These are phyloP conservation scores for Acleris emargana DNA, from an alignment of 2,888 invertebrate genomes.

Conservation along the genomic window DNA sequence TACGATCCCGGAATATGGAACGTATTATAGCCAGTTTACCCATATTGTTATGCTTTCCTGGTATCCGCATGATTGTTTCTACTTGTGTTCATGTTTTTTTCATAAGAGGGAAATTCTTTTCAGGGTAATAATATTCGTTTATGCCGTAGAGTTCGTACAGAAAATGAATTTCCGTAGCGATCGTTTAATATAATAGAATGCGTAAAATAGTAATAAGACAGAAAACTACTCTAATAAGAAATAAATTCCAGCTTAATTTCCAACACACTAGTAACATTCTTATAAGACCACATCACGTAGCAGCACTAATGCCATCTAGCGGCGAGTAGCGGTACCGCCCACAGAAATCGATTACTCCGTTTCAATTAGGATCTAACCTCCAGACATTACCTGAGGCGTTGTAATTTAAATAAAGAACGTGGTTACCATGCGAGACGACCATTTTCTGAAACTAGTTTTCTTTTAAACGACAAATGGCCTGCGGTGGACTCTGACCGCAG, in stretches of 20 bases:
- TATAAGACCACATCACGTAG: not conserved
- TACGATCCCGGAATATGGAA: constrained; percentile 73
- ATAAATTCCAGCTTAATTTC: not conserved
- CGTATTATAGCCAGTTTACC: constrained; percentile 56
- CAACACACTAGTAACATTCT: not conserved
- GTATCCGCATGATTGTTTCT: constrained; percentile 54
- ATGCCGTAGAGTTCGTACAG: no score
- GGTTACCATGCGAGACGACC: constrained; percentile 38
- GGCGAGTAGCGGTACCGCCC: constrained; percentile 61
- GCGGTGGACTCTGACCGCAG: constrained; percentile 51
- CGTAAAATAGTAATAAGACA: no score
- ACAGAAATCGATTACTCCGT: constrained; percentile 59
- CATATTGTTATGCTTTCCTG: constrained; percentile 66
- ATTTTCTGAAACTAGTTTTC: constrained; percentile 46
- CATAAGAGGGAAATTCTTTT: constrained; percentile 40
- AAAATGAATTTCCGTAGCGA: no score
- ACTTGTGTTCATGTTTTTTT: constrained; percentile 47
- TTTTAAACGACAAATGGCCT: constrained; percentile 50
- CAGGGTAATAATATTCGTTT: constrained; percentile 12
- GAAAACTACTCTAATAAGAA: no score
- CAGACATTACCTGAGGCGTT: constrained; percentile 52
- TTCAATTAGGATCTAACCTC: constrained; percentile 46
- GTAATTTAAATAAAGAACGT: constrained; percentile 56
- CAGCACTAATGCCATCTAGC: constrained; percentile 67
- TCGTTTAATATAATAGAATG: no score